Percentiles rank a stretch among this genome's conserved stretches.
These are phyloP conservation scores for Atherinosoma microstoma DNA, from an alignment of 2,797 vertebrate genomes.

Conservation along the genomic window DNA sequence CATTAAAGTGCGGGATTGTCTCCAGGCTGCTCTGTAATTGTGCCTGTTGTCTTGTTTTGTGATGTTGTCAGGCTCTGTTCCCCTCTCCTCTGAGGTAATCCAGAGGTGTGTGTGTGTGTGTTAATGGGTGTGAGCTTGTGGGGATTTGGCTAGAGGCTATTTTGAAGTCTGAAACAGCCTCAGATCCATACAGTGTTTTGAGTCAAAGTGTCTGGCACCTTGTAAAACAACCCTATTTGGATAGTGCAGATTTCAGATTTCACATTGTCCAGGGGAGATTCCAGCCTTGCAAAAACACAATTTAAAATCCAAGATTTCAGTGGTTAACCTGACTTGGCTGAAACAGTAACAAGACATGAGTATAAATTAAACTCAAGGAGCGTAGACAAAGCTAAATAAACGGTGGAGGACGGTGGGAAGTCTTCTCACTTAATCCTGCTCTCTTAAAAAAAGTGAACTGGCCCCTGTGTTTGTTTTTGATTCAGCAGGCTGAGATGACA, in stretches of 20 bases:
- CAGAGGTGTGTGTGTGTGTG: conserved; percentile 44
- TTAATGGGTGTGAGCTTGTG: conserved; percentile 24
- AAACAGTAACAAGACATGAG: conserved; percentile 36
- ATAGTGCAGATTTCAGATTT: conserved; percentile 17
- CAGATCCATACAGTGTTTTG: conserved; percentile 34
- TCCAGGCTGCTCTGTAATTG: conserved; percentile 83
- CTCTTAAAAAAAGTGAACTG: conserved; percentile 62
- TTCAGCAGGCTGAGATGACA: conserved; percentile 83
- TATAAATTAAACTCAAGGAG: conserved; percentile 64
- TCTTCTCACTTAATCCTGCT: conserved; percentile 56
- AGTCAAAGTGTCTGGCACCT: conserved; percentile 28
- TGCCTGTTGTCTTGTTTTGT: conserved; percentile 81
- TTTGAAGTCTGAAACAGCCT: conserved; percentile 31
- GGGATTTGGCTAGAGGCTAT: conserved; percentile 49
- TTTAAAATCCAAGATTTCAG: not conserved
- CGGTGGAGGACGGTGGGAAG: conserved; percentile 50
- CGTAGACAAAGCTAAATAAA: conserved; percentile 63
- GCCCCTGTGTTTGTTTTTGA: conserved; percentile 84
- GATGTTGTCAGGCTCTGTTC: conserved; percentile 63
- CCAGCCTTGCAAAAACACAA: not conserved
- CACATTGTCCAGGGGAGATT: not conserved
- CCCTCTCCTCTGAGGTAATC: conserved; percentile 65
- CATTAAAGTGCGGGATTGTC: conserved; percentile 86
- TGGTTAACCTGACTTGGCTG: not conserved
- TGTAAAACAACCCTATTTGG: conserved; percentile 23